Conservation (phyloP, 2,113 vertebrate genomes). For the Coregonus clupeaformis region DNA sequence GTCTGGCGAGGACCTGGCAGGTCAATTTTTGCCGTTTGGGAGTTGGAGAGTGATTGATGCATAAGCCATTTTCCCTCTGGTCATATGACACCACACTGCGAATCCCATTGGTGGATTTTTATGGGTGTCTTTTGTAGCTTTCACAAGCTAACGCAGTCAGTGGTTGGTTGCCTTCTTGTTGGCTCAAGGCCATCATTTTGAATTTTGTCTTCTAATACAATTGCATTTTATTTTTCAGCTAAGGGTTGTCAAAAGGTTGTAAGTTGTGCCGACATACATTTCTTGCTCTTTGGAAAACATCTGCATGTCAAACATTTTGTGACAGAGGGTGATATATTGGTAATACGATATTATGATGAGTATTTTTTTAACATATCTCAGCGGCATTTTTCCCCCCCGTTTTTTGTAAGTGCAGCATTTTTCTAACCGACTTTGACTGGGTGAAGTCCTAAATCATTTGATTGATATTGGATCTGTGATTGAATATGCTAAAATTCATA, state of each 20-base stretch:
- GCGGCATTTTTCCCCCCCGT: slow-evolving; percentile 77
- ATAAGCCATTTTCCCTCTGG: slow-evolving; percentile 93
- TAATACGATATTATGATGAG: slow-evolving; percentile 77
- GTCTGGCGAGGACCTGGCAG: slow-evolving; percentile 78
- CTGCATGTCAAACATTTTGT: slow-evolving; percentile 98
- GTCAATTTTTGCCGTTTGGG: slow-evolving; percentile 83
- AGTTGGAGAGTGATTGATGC: slow-evolving; percentile 85
- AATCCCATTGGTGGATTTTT: slow-evolving; percentile 99
- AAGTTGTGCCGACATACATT: slow-evolving; percentile 94
- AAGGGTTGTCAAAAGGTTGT: slow-evolving; percentile 94
- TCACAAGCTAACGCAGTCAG: slow-evolving; percentile 81
- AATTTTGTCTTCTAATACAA: slow-evolving; percentile 97
- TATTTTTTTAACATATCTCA: slow-evolving; percentile 77
- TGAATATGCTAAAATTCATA: slow-evolving; percentile 79
- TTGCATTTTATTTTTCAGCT: slow-evolving; percentile 99
- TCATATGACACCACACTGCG: slow-evolving; percentile 99
- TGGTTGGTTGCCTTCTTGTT: slow-evolving; percentile 92
- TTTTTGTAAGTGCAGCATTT: slow-evolving; percentile 88
- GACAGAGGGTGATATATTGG: slow-evolving; percentile 90
- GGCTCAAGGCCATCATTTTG: slow-evolving; percentile 86
- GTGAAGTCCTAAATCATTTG: slow-evolving; percentile 64
- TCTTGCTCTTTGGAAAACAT: slow-evolving; percentile 84
- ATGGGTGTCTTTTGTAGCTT: slow-evolving; percentile 94
- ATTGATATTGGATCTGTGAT: slow-evolving; percentile 62
- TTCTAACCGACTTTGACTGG: slow-evolving; percentile 78